phyloP scores from a whole-genome alignment of 2,797 vertebrate genomes.

The Momotus momota region DNA sequence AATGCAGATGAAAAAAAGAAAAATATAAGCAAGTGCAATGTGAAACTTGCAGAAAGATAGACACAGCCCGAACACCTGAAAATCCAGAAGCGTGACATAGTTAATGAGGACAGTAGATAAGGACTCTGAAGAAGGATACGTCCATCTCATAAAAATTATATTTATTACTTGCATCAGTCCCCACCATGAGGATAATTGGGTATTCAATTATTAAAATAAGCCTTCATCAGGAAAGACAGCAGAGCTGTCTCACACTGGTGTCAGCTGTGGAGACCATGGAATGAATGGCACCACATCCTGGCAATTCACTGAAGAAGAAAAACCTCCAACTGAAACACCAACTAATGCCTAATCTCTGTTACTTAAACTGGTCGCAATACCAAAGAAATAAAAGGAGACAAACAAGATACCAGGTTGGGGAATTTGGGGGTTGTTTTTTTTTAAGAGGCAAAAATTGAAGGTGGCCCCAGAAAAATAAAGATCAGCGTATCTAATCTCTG shows the following conservation, averaged over 20 bases:
- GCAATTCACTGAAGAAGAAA: neutral
- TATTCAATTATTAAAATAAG: neutral
- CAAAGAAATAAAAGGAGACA: neutral
- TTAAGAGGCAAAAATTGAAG: neutral
- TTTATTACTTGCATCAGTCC: neutral
- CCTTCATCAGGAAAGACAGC: neutral
- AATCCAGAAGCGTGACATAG: neutral
- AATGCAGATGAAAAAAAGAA: neutral
- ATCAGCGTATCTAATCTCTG: neutral
- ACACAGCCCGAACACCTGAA: neutral
- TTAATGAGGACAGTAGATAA: neutral
- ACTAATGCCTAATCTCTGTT: neutral
- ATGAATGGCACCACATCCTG: neutral
- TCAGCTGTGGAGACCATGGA: neutral
- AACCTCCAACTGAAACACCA: neutral
- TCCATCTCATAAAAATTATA: neutral
- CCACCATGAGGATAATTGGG: neutral
- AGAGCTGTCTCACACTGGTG: neutral
- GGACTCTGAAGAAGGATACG: neutral
- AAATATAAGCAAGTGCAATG: neutral
- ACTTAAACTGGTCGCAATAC: neutral
- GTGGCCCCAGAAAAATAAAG: neutral
- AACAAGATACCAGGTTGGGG: neutral
- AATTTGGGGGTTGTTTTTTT: fast-evolving
- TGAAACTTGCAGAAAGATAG: neutral